Conservation (phyloP, 2,113 vertebrate species). For the Neodon shergylaensis region DNA sequence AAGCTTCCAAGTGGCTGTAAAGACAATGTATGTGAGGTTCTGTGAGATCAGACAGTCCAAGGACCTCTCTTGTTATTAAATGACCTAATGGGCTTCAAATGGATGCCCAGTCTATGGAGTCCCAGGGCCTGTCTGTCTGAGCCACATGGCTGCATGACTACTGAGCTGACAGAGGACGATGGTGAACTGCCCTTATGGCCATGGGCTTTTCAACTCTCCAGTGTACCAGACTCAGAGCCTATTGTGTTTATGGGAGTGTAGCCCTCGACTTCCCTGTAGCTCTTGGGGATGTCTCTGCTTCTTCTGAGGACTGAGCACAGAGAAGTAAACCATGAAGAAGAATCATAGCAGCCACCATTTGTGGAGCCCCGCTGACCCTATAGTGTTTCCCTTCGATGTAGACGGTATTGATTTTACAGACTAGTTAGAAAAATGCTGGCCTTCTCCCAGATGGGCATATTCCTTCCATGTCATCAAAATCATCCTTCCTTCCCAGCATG, state of each 20-base stretch:
- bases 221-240: not conserved
- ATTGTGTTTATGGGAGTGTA: not conserved
- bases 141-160: not conserved
- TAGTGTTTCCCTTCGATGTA: not conserved
- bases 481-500: not conserved
- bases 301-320: not conserved
- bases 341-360: not conserved
- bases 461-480: not conserved
- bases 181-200: not conserved
- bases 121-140: not conserved
- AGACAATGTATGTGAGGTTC: not conserved
- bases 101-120: not conserved
- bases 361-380: not conserved
- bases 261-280: not conserved
- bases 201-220: not conserved
- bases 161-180: not conserved
- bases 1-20: not conserved
- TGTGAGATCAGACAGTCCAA: not conserved
- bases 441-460: not conserved
- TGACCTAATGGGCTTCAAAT: not conserved
- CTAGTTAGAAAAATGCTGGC: not conserved
- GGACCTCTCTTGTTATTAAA: not conserved
- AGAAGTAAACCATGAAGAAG: not conserved
- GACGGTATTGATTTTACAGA: not conserved
- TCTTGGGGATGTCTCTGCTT: not conserved